Evolutionary conservation across 2,888 invertebrate genomes (phyloP).

Genomic region (Hofmannophila pseudospretella): DNA sequence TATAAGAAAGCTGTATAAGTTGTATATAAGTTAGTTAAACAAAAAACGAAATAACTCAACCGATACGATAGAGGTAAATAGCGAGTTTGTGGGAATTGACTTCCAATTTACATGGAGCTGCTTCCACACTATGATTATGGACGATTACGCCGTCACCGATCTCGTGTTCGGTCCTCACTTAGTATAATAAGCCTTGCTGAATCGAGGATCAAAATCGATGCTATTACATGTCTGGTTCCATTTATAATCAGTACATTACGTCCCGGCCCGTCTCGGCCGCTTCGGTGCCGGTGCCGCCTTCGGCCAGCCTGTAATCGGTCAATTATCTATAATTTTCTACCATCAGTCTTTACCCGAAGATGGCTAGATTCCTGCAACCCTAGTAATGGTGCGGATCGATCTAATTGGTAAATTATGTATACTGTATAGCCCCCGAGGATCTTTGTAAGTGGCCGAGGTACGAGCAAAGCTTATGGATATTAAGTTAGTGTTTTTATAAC

Average conservation of each 20-base stretch:
- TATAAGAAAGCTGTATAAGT: too few relatives aligned
- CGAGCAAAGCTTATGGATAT: background rate
- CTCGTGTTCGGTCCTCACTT: constrained; percentile 68
- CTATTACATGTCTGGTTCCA: constrained; percentile 70
- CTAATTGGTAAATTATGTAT: constrained; percentile 64
- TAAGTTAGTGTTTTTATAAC: too few relatives aligned
- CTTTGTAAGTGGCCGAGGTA: constrained; percentile 4
- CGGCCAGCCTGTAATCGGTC: constrained; percentile 64
- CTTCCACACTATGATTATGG: constrained; percentile 57
- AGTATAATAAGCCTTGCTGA: constrained; percentile 74
- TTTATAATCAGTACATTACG: constrained; percentile 69
- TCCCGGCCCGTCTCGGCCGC: constrained; percentile 28
- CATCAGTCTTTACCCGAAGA: constrained; percentile 68
- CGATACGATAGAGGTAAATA: constrained; percentile 16
- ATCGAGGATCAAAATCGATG: constrained; percentile 67
- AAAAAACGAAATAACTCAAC: too few relatives aligned
- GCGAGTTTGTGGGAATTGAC: constrained; percentile 28
- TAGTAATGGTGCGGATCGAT: constrained; percentile 58
- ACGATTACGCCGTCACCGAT: constrained; percentile 72
- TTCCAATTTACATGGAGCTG: constrained; percentile 25
- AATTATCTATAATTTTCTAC: constrained; percentile 75
- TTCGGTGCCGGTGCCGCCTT: constrained; percentile 33
- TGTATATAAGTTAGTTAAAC: too few relatives aligned
- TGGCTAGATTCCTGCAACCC: constrained; percentile 51
- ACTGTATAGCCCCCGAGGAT: constrained; percentile 35